A percentile compares a stretch with the other conserved stretches of the same genome.
phyloP scores from a whole-genome alignment of 2,797 vertebrate species.

The Xenopus petersii region DNA sequence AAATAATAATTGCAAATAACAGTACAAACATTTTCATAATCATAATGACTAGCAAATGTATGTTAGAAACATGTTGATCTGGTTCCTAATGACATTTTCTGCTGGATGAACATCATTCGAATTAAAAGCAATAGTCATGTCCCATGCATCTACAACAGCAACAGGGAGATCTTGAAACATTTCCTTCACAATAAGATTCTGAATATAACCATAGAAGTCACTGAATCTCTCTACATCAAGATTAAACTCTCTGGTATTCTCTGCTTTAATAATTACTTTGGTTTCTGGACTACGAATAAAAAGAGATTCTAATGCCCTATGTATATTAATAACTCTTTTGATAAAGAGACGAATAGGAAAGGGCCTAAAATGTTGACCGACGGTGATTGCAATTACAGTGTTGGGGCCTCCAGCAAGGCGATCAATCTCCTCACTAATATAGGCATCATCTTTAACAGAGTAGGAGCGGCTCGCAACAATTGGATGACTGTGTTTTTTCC shows the following conservation, averaged over 20 bases:
- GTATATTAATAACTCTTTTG: constrained; percentile 44
- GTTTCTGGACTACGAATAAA: constrained; percentile 55
- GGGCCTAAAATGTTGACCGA: constrained; percentile 59
- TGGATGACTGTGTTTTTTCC: constrained; percentile 54
- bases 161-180: constrained; percentile 52
- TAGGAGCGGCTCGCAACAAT: constrained; percentile 32
- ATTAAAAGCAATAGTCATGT: constrained; percentile 52
- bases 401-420: constrained; percentile 46
- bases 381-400: constrained; percentile 48
- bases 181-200: constrained; percentile 51
- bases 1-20: too few relatives aligned
- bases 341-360: constrained; percentile 57
- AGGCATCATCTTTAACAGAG: constrained; percentile 51
- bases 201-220: constrained; percentile 55
- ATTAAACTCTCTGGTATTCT: constrained; percentile 52
- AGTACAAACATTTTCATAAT: too few relatives aligned
- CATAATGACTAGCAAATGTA: constrained; percentile 32
- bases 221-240: constrained; percentile 45
- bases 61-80: constrained; percentile 47
- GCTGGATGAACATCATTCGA: constrained; percentile 19
- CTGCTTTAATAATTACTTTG: constrained; percentile 52
- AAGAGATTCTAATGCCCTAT: constrained; percentile 46
- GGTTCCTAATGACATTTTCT: constrained; percentile 42
- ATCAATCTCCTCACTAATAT: constrained; percentile 32
- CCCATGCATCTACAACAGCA: constrained; percentile 55